Conservation (phyloP, 1,140 invertebrate genomes). For the Charaxes varanes region DNA sequence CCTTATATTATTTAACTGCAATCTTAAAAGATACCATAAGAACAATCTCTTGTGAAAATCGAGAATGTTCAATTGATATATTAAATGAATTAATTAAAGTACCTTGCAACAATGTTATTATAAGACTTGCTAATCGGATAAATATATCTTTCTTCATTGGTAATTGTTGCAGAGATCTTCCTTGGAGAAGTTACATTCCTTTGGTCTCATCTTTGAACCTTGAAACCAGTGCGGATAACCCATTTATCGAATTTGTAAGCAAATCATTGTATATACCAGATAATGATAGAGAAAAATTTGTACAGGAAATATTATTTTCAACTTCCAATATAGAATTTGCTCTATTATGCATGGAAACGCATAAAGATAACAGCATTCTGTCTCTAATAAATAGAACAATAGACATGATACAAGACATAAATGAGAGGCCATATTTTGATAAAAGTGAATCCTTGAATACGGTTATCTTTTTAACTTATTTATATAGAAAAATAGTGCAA, state of each 20-base stretch:
- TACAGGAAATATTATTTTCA: slow-evolving; percentile 22
- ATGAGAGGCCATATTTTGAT: slow-evolving; percentile 38
- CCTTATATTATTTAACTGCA: slow-evolving; percentile 41
- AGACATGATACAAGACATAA: slow-evolving; percentile 29
- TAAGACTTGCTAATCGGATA: slow-evolving; percentile 42
- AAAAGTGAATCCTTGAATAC: slow-evolving; percentile 38
- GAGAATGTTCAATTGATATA: slow-evolving; percentile 13
- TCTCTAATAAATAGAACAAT: slow-evolving; percentile 33
- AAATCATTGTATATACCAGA: slow-evolving; percentile 23
- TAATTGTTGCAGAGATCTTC: slow-evolving; percentile 30
- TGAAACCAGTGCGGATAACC: slow-evolving; percentile 13
- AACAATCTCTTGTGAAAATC: slow-evolving; percentile 9
- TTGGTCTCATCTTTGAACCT: slow-evolving; percentile 21
- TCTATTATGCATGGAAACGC: slow-evolving; percentile 38
- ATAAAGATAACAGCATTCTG: slow-evolving; percentile 24
- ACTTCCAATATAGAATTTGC: slow-evolving; percentile 36
- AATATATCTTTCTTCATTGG: slow-evolving; percentile 44
- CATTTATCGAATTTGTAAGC: slow-evolving; percentile 26
- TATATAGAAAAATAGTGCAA: slow-evolving; percentile 14
- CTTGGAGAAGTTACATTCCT: slow-evolving; percentile 31
- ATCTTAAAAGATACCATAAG: slow-evolving; percentile 26
- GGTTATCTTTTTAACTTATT: slow-evolving; percentile 31
- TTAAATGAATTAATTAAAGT: slow-evolving; percentile 43
- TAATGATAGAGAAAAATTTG: slow-evolving; percentile 28
- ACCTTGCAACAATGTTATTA: slow-evolving; percentile 46